Evolutionary conservation across 2,888 invertebrate genomes (phyloP), one percentile per base, ranked within the genome.

Genomic region (Epistrophella euchroma): DNA sequence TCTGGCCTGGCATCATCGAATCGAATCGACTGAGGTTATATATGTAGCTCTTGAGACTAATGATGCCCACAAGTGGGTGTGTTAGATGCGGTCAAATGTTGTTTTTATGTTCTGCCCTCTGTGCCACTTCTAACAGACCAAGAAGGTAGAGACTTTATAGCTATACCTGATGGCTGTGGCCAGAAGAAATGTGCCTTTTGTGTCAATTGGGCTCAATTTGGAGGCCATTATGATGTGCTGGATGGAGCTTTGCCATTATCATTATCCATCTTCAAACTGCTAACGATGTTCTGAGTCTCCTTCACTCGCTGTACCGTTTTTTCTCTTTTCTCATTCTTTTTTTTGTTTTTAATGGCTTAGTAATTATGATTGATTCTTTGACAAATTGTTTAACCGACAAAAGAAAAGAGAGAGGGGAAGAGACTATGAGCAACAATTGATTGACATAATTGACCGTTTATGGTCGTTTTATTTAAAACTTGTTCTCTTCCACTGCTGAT

Each of bases 291-390:
- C 17, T 25, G 50, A 71, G 22, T 37, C 73, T 74, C 60, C 68
- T 72, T 64, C 56, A 37, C 56, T 73, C 0, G 35, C 45, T 50
- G 9, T 37, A 25, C 68, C 55, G 75, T 43, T 75, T 78, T 70
- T 25, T 52, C 43, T 35, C 11, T 19, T 13, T 37, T 52, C 37
- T 43, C 9, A 58, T 32, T 70, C 10, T 15, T 10, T 9, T 10
- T 28, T 66, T 58, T 52, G n/a, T 66, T 80, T 80, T 62, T 80
- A 78, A 86, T 78, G 77, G 56, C 25, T 35, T 70, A 74, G 70
- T 86, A 86, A 86, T 86, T 86, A 86, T 86, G 86, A 86, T 86
- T 81, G 86, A 86, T 86, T 86, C 73, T 64, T 82, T 86, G 77
- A 78, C 81, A 81, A 86, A 86, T 86, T 81, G 70, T 70, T 13